Percentiles rank a stretch among this genome's conserved stretches.
Conservation (phyloP, 2,888 invertebrate species). For the Calameuta filiformis region DNA sequence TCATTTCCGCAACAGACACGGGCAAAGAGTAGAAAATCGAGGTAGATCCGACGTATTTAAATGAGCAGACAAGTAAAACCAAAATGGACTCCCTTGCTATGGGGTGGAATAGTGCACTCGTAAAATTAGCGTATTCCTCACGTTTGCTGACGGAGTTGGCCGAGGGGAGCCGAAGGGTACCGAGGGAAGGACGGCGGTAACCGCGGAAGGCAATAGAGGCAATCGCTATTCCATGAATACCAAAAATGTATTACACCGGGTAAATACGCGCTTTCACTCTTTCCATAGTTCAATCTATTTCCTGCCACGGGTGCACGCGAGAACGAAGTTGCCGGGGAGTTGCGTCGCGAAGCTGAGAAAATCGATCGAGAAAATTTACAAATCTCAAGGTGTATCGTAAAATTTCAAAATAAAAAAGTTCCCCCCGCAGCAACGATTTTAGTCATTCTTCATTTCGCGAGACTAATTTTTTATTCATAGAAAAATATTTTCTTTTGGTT, state of each 20-base stretch:
- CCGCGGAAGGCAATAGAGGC: constrained; percentile 38
- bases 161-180: constrained; percentile 13
- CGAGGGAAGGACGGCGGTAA: constrained; percentile 18
- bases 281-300: constrained; percentile 1
- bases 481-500: neutral
- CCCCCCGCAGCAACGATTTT: neutral
- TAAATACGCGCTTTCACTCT: neutral
- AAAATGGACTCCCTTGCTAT: neutral
- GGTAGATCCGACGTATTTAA: constrained; percentile 30
- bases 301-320: neutral
- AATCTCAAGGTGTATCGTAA: neutral
- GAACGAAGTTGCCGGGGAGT: neutral
- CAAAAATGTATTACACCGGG: constrained; percentile 49
- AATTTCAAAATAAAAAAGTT: neutral
- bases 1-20: neutral
- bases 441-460: neutral
- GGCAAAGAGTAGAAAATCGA: constrained; percentile 7
- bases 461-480: neutral
- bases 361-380: neutral
- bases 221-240: constrained; percentile 62
- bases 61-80: constrained; percentile 17
- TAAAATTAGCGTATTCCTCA: constrained; percentile 57
- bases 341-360: neutral
- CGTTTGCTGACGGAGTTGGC: constrained; percentile 39
- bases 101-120: constrained; percentile 29